Base-by-base conservation (phyloP, 2,888 invertebrate species). In the Drosophila cracens region DNA sequence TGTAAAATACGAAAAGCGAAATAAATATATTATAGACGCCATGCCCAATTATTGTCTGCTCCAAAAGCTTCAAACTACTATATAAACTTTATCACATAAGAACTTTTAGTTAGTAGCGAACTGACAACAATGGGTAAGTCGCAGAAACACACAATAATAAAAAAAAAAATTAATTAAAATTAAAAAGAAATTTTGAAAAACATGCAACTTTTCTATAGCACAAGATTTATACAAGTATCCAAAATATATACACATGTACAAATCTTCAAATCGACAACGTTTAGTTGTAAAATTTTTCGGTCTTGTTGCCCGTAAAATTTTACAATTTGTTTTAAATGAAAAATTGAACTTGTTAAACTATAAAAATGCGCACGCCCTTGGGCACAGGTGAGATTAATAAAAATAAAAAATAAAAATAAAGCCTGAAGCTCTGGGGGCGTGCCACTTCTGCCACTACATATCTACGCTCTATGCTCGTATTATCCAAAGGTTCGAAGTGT, bases 381-480 rank as follows among this genome's bases (percentile, higher is more conserved):
- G 34, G 18, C 25, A 53, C 53, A 52, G 52, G 52, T 52, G 16
- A 27, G 25, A 21, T 27, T 11, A 51, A 51, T 27, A 21, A 33
- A 13, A 13, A 25, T 10, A 27, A 27, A 40, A 2, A 53, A 21
- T 21, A 21, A 51, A 18, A 7, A 16, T 27, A 33, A n/a, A 38
- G 49, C 48, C 87, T 75, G 77, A 46, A 70, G 76, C 82, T 33
- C 52, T 46, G 66, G 75, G 76, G 79, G 68, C 77, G 79, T 82
- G 82, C 61, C 62, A 70, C 69, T 70, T 74, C 67, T 72, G 71
- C 74, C 76, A 76, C 74, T 89, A 89, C 86, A 84, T 49, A 82
- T 79, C 79, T 88, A 86, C 90, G 90, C 84, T 87, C 81, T 89
- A 87, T 87, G 88, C 87, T 87, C 87, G 88, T 88, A 87, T 87